Evolutionary conservation across 2,888 invertebrate species (phyloP), one percentile per base, ranked within the genome.

Genomic region (Ophraella communa): DNA sequence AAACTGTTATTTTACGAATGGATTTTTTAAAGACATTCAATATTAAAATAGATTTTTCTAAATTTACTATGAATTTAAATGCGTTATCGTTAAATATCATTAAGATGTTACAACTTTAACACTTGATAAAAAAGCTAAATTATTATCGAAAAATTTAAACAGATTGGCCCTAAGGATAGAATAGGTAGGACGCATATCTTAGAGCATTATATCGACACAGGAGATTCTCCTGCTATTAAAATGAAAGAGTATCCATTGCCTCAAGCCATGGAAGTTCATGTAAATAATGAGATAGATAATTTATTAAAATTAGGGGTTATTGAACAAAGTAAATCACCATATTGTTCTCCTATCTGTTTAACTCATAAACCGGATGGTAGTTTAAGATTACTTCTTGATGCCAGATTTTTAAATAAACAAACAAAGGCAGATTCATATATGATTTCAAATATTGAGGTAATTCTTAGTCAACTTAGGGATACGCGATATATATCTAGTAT

Each of bases 361-460:
- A 70, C 76, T 53, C 68, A 74, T 4, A 69, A 64, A n/a, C 68
- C 73, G 5, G 68, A 74, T 56, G 73, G 71, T 0, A 33, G 33
- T 33, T n/a, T 33, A 33, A 33, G 10, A 33, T n/a, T 79, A 17
- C 74, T 77, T 47, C 71, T 77, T 0, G 77, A 79, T 55, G 76
- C 68, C 35, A 53, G 78, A 4, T 72, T 74, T 39, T 52, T 80
- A 0, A 81, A 79, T 56, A 42, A 45, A 3, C 74, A 78, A 0
- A 76, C 77, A 0, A 66, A 71, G 27, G 64, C 69, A 11, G 75
- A 78, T 64, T 74, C 76, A 1, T 76, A 79, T 69, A 76, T 77
- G 1, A 42, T 79, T 0, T 77, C 70, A 1, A 69, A 73, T 21
- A 74, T 78, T 17, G 68, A 70, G 0, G 59, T 66, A 10, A 79